Conservation (phyloP, 1,140 invertebrate genomes). For the Lasaia peninsularis region DNA sequence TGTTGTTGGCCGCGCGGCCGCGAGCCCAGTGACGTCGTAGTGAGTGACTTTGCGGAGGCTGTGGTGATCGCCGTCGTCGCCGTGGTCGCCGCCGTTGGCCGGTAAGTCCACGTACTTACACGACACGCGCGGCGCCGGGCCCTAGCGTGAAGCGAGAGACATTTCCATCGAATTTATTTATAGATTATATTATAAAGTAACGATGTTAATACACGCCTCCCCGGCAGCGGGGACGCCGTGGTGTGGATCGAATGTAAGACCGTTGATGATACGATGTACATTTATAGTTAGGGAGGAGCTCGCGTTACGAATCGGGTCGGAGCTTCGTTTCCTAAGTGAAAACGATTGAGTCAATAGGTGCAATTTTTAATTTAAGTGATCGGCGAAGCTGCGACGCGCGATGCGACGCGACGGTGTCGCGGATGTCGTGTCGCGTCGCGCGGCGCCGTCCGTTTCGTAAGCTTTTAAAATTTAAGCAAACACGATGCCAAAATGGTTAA, state of each 20-base stretch:
- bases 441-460: conserved; percentile 45
- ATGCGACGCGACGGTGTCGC: conserved; percentile 21
- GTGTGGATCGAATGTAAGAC: conserved; percentile 67
- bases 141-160: conserved; percentile 54
- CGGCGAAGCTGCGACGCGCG: conserved; percentile 26
- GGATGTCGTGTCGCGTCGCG: conserved; percentile 25
- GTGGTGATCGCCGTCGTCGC: conserved; percentile 19
- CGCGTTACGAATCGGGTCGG: conserved; percentile 63
- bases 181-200: conserved; percentile 66
- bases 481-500: conserved; percentile 75
- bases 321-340: conserved; percentile 60
- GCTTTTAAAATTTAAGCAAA: conserved; percentile 71
- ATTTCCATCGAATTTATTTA: conserved; percentile 76
- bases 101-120: conserved; percentile 26
- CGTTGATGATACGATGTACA: conserved; percentile 67
- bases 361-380: conserved; percentile 69
- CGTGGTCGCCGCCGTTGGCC: conserved; percentile 26
- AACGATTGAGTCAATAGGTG: conserved; percentile 72
- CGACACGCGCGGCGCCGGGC: conserved; percentile 34
- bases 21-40: conserved; percentile 32
- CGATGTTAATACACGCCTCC: conserved; percentile 57
- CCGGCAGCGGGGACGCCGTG: conserved; percentile 52
- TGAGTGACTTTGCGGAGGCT: conserved; percentile 30
- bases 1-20: conserved; percentile 24
- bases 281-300: conserved; percentile 61